Evolutionary conservation across 2,113 vertebrate species (phyloP).

Genomic region (Aegotheles bennettii): DNA sequence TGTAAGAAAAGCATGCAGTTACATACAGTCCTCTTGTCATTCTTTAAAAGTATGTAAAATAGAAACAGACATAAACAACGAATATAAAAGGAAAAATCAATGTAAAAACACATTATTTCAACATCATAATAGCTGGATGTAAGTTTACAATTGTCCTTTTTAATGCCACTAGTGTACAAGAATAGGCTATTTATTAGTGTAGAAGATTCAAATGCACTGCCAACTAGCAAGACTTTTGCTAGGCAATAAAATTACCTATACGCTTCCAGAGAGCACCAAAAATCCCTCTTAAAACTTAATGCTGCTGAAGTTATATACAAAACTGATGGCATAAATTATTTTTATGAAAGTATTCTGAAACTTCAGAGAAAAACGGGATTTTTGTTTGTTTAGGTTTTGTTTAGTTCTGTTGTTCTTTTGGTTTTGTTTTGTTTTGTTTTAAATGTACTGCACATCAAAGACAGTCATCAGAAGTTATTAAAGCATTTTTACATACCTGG

Average conservation of each 20-base stretch:
- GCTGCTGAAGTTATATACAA: neutral
- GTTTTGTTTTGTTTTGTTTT: neutral
- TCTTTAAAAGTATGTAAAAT: neutral
- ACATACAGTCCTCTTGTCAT: neutral
- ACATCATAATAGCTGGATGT: neutral
- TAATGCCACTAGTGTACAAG: neutral
- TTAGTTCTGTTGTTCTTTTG: neutral
- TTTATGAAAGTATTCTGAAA: neutral
- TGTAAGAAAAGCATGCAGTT: slow-evolving; percentile 53
- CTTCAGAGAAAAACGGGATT: neutral
- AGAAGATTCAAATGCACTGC: neutral
- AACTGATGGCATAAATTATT: neutral
- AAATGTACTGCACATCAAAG: neutral
- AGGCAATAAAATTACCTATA: neutral
- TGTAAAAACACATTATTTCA: neutral
- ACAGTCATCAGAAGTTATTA: neutral
- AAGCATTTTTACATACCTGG: slow-evolving; percentile 79
- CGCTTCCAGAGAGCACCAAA: neutral
- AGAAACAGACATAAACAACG: neutral
- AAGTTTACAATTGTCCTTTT: neutral
- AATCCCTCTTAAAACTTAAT: neutral
- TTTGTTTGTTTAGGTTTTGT: neutral
- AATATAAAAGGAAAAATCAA: neutral
- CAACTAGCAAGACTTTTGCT: neutral
- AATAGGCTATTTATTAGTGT: neutral